These are phyloP conservation scores for Pectinophora gossypiella DNA, from an alignment of 1,140 invertebrate species.

Conservation along the genomic window DNA sequence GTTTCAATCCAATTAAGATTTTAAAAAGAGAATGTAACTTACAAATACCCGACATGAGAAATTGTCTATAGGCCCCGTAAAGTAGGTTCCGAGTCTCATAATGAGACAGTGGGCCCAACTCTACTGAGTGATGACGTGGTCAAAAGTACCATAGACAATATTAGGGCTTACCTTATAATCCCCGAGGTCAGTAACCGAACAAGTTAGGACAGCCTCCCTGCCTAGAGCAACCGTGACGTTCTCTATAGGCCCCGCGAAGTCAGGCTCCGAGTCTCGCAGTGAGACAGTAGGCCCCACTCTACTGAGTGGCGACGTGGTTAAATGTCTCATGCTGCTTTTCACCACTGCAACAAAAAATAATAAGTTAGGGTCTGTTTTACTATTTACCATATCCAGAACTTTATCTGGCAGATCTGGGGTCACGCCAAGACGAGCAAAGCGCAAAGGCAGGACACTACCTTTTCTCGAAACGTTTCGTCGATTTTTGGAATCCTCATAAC, in stretches of 20 bases:
- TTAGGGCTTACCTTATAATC: constrained; percentile 89
- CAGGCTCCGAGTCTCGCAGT: constrained; percentile 77
- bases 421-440: too few relatives aligned
- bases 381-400: too few relatives aligned
- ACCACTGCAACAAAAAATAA: constrained; percentile 42
- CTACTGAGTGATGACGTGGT: constrained; percentile 48
- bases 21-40: too few relatives aligned
- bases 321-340: constrained; percentile 51
- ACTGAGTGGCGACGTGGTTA: constrained; percentile 49
- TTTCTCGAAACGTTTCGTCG: too few relatives aligned
- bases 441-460: too few relatives aligned
- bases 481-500: too few relatives aligned
- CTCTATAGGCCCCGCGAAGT: constrained; percentile 83
- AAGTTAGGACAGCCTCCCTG: constrained; percentile 85
- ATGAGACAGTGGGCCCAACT: constrained; percentile 60
- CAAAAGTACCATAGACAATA: too few relatives aligned
- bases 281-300: constrained; percentile 60
- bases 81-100: constrained; percentile 79
- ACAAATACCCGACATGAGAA: too few relatives aligned
- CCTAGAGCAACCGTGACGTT: constrained; percentile 89
- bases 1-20: too few relatives aligned
- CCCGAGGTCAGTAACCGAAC: constrained; percentile 86
- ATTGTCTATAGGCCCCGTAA: constrained; percentile 84
- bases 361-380: not conserved
- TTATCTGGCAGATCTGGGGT: too few relatives aligned